Conservation (phyloP, 2,113 vertebrate genomes). For the Oryzias woworae region DNA sequence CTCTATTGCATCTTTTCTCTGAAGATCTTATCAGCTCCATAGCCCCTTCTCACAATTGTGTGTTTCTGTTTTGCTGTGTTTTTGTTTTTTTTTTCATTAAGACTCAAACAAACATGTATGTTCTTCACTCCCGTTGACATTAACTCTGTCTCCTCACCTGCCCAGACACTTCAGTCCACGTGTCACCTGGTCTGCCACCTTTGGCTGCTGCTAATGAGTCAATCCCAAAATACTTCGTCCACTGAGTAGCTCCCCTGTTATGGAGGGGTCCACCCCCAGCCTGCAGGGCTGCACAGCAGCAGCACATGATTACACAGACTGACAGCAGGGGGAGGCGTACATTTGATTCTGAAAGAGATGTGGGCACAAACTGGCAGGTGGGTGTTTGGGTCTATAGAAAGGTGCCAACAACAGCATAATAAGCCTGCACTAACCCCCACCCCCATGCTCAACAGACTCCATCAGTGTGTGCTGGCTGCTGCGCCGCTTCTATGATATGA, state of each 20-base stretch:
- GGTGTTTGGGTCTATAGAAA: conserved; percentile 6
- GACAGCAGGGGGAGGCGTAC: conserved; percentile 7
- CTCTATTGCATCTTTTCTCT: too few relatives aligned
- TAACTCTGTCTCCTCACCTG: conserved; percentile 10
- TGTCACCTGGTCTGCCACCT: conserved; percentile 41
- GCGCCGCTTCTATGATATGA: too few relatives aligned
- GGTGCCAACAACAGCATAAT: background rate
- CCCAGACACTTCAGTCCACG: conserved; percentile 18
- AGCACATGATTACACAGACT: conserved; percentile 14
- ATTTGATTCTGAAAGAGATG: conserved; percentile 9
- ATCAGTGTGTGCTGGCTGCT: background rate
- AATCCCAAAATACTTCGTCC: conserved; percentile 28
- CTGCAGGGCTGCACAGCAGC: conserved; percentile 15
- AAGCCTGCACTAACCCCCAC: background rate
- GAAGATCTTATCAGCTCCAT: too few relatives aligned
- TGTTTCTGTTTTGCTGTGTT: too few relatives aligned
- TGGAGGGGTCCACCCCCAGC: conserved; percentile 14
- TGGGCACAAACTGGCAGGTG: conserved; percentile 9
- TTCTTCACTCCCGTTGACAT: background rate
- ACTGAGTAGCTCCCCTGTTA: conserved; percentile 23
- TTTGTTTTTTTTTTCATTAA: too few relatives aligned
- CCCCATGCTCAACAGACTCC: background rate
- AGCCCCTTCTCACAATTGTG: too few relatives aligned
- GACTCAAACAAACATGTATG: background rate
- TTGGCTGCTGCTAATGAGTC: conserved; percentile 43